Conservation (phyloP, 2,797 vertebrate species). For the Cercopithecus hamlyni region DNA sequence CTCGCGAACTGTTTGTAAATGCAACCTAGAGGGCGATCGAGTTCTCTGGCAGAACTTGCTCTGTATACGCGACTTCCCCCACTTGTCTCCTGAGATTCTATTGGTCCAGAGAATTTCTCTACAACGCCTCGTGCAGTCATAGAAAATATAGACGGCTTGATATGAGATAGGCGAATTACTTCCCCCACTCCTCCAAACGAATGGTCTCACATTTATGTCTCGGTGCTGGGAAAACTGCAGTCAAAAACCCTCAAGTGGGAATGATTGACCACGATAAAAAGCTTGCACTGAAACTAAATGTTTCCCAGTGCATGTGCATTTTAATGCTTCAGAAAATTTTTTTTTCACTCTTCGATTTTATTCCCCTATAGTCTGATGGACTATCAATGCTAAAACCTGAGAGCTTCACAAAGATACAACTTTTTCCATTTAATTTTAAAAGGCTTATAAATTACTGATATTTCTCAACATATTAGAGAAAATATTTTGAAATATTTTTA, state of each 20-base stretch:
- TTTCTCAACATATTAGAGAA: not conserved
- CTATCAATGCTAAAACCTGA: not conserved
- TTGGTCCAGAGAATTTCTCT: not conserved
- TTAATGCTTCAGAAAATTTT: not conserved
- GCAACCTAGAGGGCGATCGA: slow-evolving; percentile 71
- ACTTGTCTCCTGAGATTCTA: not conserved
- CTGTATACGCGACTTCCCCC: rapidly evolving
- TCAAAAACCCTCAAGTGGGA: not conserved
- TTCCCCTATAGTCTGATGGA: not conserved
- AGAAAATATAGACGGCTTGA: not conserved
- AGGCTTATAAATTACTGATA: not conserved
- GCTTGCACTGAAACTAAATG: slow-evolving; percentile 10
- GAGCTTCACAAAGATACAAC: not conserved
- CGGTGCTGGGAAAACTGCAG: not conserved
- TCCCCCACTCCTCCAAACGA: not conserved
- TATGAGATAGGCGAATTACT: not conserved
- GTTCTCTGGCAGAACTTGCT: slow-evolving; percentile 38
- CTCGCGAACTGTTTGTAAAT: not conserved
- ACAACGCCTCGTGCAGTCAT: not conserved
- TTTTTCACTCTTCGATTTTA: not conserved
- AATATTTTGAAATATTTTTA: not conserved
- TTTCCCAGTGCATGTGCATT: not conserved
- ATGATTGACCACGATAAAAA: not conserved
- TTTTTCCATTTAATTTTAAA: not conserved
- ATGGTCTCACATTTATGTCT: not conserved